phyloP scores from a whole-genome alignment of 2,113 vertebrate genomes.

The Gallinago paraguaiae region DNA sequence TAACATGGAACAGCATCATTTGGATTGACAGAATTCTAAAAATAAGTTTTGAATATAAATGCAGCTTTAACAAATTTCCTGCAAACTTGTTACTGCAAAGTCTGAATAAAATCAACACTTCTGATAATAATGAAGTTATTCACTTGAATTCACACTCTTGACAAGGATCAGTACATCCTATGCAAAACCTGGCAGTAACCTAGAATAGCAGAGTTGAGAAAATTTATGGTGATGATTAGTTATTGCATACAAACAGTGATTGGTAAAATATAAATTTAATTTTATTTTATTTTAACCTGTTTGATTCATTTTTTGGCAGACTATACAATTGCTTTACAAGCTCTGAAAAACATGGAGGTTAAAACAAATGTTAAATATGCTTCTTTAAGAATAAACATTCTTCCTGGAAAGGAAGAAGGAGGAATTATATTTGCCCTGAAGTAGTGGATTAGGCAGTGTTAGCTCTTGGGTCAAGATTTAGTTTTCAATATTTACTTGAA shows the following conservation, averaged over 20 bases:
- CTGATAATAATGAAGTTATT: background rate
- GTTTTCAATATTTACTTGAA: conserved; percentile 16
- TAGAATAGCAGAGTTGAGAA: background rate
- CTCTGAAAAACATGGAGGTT: background rate
- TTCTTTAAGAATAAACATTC: background rate
- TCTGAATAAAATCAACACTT: conserved; percentile 10
- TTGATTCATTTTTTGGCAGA: background rate
- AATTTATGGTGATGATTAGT: background rate
- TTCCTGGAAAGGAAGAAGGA: background rate
- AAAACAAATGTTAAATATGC: background rate
- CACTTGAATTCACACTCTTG: background rate
- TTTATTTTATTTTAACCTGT: background rate
- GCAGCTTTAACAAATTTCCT: background rate
- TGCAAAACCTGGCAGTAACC: background rate
- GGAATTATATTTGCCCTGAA: background rate
- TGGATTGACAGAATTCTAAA: background rate
- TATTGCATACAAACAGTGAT: background rate
- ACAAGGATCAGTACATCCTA: background rate
- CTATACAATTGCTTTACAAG: background rate
- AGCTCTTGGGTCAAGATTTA: background rate
- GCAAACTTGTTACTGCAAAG: background rate
- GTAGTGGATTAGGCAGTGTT: background rate
- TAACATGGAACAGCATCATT: background rate
- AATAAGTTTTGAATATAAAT: background rate
- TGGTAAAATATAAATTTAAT: background rate